Base-by-base conservation (phyloP, 2,113 vertebrate genomes). In the Alectura lathami region DNA sequence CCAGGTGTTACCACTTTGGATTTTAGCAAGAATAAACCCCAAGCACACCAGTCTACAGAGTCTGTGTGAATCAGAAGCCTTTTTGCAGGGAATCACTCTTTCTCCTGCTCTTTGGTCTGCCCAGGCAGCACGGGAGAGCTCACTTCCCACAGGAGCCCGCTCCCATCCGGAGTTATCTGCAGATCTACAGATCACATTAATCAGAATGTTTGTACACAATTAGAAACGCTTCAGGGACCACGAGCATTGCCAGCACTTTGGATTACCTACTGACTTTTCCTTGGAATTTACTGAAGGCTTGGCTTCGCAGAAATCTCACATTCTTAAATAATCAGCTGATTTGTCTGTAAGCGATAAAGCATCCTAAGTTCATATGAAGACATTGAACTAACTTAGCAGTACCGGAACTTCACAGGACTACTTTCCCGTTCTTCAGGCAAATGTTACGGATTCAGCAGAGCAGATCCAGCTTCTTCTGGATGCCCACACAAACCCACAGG, bases 1-100 rank as follows among this genome's bases (percentile, higher is more conserved):
- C 78, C 96, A 96, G 91, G 91, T 95, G 91, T 78, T 68, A 81
- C 21, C 60, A 63, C 69, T 74, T 77, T 6, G 13, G 47, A 73
- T 77, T 88, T 89, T 8, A 24, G 30, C 3, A 8, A 70, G 47
- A 81, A 42, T 72, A 86, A 95, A 68, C 56, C 40, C 83, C 24
- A 20, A 30, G 59, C 43, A 68, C 64, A 67, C 21, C 30, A 30
- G 59, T 91, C 89, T 91, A 77, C 68, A 80, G 32, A 77, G 45
- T 17, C 0, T 1, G 11, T 76, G 40, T 62, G 36, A 85, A 68
- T 66, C 70, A 50, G 23, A 38, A 26, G 32, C 22, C 64, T 72
- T 50, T 54, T 92, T 83, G 70, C 86, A 86, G 42, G 70, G n/a
- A n/a, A n/a, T n/a, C n/a, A 21, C 17, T 21, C 54, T n/a, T 57